A percentile compares a stretch with the other conserved stretches of the same genome.
Evolutionary conservation across 2,113 vertebrate species (phyloP).

Genomic region (Vicugna pacos): DNA sequence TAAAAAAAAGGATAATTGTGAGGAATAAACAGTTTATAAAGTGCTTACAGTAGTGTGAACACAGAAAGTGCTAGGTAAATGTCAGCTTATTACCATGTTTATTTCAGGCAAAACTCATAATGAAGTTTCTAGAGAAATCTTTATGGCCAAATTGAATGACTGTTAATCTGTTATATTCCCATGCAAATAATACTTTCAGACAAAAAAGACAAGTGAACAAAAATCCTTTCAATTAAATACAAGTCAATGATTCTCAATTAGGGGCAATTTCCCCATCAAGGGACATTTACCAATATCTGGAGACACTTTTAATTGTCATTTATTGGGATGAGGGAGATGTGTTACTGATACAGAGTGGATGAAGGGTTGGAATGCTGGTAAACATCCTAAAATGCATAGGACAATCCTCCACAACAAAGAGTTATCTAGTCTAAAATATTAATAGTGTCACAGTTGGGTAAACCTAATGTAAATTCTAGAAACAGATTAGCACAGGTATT

Average conservation of each 20-base stretch:
- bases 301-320: background rate
- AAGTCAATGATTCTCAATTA: background rate
- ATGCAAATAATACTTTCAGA: background rate
- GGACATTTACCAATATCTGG: no score
- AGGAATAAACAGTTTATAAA: background rate
- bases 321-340: background rate
- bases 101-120: background rate
- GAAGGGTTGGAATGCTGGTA: background rate
- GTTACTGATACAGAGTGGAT: background rate
- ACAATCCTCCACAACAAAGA: background rate
- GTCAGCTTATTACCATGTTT: background rate
- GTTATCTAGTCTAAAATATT: background rate
- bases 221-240: background rate
- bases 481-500: background rate
- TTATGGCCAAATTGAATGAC: background rate
- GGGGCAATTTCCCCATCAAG: background rate
- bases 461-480: background rate
- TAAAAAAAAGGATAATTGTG: background rate
- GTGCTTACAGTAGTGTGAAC: background rate
- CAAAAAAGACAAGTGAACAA: background rate
- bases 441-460: background rate
- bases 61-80: background rate
- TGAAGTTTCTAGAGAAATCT: background rate
- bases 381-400: background rate
- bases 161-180: background rate